These are phyloP conservation scores for Pygoscelis adeliae DNA, from an alignment of 2,113 vertebrate genomes.

Conservation along the genomic window DNA sequence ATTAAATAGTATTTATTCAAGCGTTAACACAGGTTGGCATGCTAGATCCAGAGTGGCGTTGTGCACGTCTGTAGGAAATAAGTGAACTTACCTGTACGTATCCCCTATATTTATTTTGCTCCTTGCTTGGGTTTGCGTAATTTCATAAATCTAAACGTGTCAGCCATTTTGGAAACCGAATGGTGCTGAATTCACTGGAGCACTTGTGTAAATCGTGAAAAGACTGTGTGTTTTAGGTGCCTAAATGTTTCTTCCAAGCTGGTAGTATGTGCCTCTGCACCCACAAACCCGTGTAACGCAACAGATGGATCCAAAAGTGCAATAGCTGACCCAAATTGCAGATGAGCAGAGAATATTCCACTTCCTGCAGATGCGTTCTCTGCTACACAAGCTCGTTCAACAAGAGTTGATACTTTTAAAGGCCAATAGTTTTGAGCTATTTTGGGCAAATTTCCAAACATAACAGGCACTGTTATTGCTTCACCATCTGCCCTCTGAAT, in stretches of 20 bases:
- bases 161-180: neutral
- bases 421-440: neutral
- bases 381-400: neutral
- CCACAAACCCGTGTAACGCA: fast-evolving
- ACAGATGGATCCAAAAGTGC: neutral
- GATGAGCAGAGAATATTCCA: neutral
- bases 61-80: neutral
- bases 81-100: neutral
- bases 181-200: fast-evolving
- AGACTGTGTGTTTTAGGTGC: neutral
- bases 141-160: neutral
- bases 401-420: neutral
- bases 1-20: neutral
- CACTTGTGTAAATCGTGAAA: neutral
- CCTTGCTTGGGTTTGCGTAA: neutral
- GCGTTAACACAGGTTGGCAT: neutral
- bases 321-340: neutral
- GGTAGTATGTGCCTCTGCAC: neutral
- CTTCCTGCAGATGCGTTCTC: neutral
- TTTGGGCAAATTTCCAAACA: constrained; percentile 25
- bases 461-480: neutral
- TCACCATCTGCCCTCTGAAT: neutral
- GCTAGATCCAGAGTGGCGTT: neutral
- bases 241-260: neutral
- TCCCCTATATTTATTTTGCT: neutral